Evolutionary conservation across 2,113 vertebrate genomes (phyloP), one percentile per base, ranked within the genome.

Genomic region (Ochotona princeps): DNA sequence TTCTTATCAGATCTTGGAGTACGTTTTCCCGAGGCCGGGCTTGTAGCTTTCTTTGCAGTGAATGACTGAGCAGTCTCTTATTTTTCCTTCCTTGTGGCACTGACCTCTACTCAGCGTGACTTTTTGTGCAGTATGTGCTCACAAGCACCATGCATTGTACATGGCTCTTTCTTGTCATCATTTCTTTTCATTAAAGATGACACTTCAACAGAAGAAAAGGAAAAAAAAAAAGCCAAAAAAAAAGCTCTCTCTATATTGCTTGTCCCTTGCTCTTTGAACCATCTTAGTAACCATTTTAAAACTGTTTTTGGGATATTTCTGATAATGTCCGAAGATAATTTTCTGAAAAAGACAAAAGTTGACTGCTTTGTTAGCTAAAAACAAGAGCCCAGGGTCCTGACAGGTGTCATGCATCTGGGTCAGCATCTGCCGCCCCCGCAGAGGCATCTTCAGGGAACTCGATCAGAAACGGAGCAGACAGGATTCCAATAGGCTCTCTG

Each of bases 1-100:
- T 92, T 79, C 49, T 38, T 54, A 92, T 94, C 86, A 38, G 75
- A 80, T 80, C 54, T 70, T 83, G 87, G 15, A 25, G 18, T 78
- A 44, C 61, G 51, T 90, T 66, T 69, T 44, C 20, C 81, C 75
- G 1, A 79, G 32, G 54, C 65, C 47, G 44, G 18, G 30, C 83
- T 60, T 65, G 2, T 17, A 94, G 32, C 17, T 79, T 65, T 79
- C 25, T 83, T 76, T 79, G 3, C n/a, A 83, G 7, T 23, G 63
- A 66, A 8, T 60, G 69, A 54, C 65, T 72, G 14, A 85, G 86
- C 10, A 63, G 44, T 54, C 11, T 38, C 7, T 73, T 10, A 28
- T 2, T 38, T 26, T 61, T 57, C 76, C 23, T 79, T 72, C 7
- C 38, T 76, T 49, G 10, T 81, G 17, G 51, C 25, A 44, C 15